These are phyloP conservation scores for Delia radicum DNA, from an alignment of 1,140 invertebrate species.

Conservation along the genomic window DNA sequence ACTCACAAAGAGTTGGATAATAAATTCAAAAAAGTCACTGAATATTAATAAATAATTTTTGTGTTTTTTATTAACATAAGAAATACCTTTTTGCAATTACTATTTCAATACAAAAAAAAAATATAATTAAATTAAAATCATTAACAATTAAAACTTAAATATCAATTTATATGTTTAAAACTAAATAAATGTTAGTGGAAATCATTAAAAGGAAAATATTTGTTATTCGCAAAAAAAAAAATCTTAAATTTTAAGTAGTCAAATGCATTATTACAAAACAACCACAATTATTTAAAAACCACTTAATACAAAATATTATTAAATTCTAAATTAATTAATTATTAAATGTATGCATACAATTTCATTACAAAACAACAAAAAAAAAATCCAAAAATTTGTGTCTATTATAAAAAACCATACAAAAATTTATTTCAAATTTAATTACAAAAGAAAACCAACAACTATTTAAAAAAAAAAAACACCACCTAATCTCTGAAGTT, in stretches of 20 bases:
- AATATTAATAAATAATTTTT: background rate
- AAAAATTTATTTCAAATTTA: background rate
- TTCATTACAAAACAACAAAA: too few relatives aligned
- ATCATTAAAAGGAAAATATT: background rate
- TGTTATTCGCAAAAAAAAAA: background rate
- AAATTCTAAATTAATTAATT: constrained; percentile 1
- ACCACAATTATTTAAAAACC: background rate
- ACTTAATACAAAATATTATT: too few relatives aligned
- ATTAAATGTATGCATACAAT: background rate
- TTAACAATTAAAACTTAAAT: background rate
- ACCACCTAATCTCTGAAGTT: background rate
- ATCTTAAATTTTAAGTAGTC: constrained; percentile 19
- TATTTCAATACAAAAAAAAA: background rate
- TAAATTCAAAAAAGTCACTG: background rate
- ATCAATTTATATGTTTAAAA: background rate
- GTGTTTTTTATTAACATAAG: background rate
- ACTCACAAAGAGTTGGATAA: background rate
- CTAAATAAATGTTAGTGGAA: background rate
- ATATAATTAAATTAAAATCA: background rate
- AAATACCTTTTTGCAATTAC: background rate
- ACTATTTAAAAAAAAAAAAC: background rate
- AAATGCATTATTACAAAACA: background rate
- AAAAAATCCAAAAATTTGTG: background rate
- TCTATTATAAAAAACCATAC: background rate
- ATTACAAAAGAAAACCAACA: background rate